Percentiles rank a stretch among this genome's conserved stretches.
Evolutionary conservation across 2,113 vertebrate genomes (phyloP).

Genomic region (Syrrhaptes paradoxus): DNA sequence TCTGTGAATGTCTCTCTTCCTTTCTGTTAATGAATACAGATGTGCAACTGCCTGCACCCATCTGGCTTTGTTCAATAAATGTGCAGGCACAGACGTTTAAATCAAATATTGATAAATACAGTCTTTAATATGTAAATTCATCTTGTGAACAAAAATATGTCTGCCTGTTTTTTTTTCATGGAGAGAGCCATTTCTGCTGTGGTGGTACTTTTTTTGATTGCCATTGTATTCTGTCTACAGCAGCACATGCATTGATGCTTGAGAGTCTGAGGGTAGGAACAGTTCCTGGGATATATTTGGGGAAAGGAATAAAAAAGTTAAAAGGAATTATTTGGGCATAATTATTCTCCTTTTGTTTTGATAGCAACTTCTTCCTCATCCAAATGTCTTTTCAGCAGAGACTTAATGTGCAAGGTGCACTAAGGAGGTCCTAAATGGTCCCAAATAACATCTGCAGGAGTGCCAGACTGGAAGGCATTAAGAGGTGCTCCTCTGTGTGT

Average conservation of each 20-base stretch:
- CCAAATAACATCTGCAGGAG: neutral
- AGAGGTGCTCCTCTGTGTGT: neutral
- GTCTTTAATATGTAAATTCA: constrained; percentile 61
- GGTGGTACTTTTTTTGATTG: neutral
- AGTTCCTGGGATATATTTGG: neutral
- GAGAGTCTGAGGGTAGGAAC: neutral
- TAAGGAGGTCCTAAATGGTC: neutral
- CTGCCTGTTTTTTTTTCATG: neutral
- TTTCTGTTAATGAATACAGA: constrained; percentile 65
- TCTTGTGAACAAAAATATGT: constrained; percentile 15
- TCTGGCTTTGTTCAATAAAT: constrained; percentile 64
- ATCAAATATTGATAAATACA: constrained; percentile 75
- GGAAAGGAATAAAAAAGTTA: neutral
- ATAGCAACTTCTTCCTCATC: neutral
- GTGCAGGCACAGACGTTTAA: constrained; percentile 57
- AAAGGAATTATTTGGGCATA: neutral
- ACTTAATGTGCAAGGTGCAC: neutral
- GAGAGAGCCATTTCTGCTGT: constrained; percentile 1
- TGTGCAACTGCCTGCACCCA: constrained; percentile 61
- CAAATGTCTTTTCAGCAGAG: neutral
- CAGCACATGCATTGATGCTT: neutral
- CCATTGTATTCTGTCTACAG: neutral
- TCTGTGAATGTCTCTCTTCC: constrained; percentile 48
- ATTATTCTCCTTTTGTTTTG: neutral
- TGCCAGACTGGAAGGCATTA: neutral